Base-by-base conservation (phyloP, 64 coral and sea anemone genomes). In the Dendrophyllia cribrosa region DNA sequence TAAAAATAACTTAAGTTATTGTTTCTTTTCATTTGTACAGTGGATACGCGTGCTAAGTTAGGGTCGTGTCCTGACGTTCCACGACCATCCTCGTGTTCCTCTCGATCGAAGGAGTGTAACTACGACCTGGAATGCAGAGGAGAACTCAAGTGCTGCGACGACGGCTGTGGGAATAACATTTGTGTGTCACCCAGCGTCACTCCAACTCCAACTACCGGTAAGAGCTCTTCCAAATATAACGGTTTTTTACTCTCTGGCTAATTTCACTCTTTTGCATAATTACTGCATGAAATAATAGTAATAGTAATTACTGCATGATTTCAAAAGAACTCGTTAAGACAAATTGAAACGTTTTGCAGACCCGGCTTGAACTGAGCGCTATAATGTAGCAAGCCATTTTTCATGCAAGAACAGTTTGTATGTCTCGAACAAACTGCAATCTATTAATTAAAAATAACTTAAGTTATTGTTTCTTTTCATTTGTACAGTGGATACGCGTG, bases 121-220 rank as follows among this genome's bases (percentile, higher is more conserved):
- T 66, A 78, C 17, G 87, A 89, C 43, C 43, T 78, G 25, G 87
- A 78, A 25, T 89, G 87, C 62, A 34, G 49, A 10, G 22, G 43
- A 78, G 16, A 51, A 6, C 72, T 64, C 34, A 89, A 89, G n/a
- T 89, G 87, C 20, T 89, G 87, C 51, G 23, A 59, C 62, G 51
- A 89, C 55, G 87, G 87, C 17, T 89, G 87, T 78, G 87, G 59
- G 17, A 60, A 23, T 86, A 66, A 45, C 73, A 53, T 58, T 9
- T 79, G 56, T 7, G 76, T 53, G 0, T 11, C 56, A 0, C 22
- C 76, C 17, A 51, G 20, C 5, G 56, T 21, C 76, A 79, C 21
- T 45, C 67, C 67, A 74, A 22, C 34, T 1, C 11, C 71, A 17
- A 6, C 0, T 34, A 6, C 47, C 12, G 34, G 71, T 74, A 74